Conservation (phyloP, 2,113 vertebrate genomes). For the Oxyura jamaicensis region DNA sequence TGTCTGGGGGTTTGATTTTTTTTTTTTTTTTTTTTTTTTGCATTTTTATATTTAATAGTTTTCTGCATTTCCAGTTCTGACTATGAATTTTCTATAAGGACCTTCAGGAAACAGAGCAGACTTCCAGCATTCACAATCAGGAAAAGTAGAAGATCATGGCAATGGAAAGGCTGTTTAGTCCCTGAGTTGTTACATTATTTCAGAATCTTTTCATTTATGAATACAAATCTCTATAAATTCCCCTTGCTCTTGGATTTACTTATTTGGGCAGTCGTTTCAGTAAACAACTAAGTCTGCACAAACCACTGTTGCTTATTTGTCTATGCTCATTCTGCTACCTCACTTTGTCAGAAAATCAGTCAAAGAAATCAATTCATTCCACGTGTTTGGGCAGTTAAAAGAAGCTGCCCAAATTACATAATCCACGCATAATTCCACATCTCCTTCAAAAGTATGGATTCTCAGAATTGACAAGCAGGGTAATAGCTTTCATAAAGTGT, state of each 20-base stretch:
- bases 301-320: neutral
- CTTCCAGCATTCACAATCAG: conserved; percentile 52
- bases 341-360: neutral
- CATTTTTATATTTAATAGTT: conserved; percentile 35
- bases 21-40: conserved; percentile 61
- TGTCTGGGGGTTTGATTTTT: conserved; percentile 32
- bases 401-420: neutral
- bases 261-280: neutral
- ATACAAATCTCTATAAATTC: conserved; percentile 25
- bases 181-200: conserved; percentile 24
- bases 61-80: conserved; percentile 42
- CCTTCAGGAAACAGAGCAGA: conserved; percentile 25
- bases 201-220: conserved; percentile 35
- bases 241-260: neutral
- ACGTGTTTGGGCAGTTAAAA: neutral
- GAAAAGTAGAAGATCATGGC: conserved; percentile 34
- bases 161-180: conserved; percentile 30
- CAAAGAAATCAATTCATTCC: neutral
- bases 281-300: neutral
- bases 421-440: neutral
- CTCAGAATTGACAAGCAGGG: neutral
- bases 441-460: neutral
- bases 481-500: neutral
- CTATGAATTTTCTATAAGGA: conserved; percentile 20
- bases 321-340: neutral